Evolutionary conservation across 2,797 vertebrate species (phyloP), one percentile per base, ranked within the genome.

Genomic region (Molothrus aeneus): DNA sequence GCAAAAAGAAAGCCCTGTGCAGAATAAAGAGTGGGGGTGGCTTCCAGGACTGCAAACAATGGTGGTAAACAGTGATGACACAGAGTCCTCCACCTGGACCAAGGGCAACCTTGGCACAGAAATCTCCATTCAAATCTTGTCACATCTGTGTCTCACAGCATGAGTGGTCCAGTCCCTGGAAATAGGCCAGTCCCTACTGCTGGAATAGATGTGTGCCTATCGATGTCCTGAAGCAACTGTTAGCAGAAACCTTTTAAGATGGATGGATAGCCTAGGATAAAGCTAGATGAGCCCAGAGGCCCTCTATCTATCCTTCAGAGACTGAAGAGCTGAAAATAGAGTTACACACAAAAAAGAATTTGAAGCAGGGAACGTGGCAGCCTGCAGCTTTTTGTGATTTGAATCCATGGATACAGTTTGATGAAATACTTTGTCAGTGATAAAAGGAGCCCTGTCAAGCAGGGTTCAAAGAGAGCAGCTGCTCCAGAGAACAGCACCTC

Each of bases 401-500:
- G 86, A 91, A 82, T 93, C 56, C 64, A 86, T 5, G 0, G 89
- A 79, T 31, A 86, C 13, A 54, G 42, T 80, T 71, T 68, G 81
- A 90, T 86, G 53, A 90, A 80, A 86, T 64, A 57, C 53, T 90
- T 82, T 53, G 60, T 43, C 38, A 83, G 74, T 21, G 45, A 92
- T 85, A 83, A 97, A 93, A 88, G 50, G 20, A 95, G 71, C 53
- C 57, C 70, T 92, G 60, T 45, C 34, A 69, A 81, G 70, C 31
- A 75, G 92, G 90, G 80, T 50, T 90, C 80, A 91, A 65, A 96
- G 86, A 45, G 9, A 91, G 40, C 51, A 93, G 84, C 64, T 94
- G 84, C 71, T 86, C 70, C 86, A 93, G 17, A 91, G 60, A 95
- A 87, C 66, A 89, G 83, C 69, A 91, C 75, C 81, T 86, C 88